These are phyloP conservation scores for Heloderma charlesbogerti DNA, from an alignment of 2,113 vertebrate species.

Conservation along the genomic window DNA sequence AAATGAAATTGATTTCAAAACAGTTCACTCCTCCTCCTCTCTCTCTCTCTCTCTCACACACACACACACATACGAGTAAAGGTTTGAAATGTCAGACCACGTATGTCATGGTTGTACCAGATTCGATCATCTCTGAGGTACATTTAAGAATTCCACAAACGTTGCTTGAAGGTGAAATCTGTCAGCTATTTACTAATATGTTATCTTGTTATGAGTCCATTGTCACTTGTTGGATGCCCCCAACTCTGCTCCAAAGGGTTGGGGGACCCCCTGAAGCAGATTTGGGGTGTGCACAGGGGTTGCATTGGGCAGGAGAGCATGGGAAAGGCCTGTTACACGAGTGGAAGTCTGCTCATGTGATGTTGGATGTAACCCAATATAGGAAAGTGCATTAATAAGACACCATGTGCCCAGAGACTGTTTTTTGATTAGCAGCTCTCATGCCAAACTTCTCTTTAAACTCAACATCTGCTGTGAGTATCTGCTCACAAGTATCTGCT, in stretches of 20 bases:
- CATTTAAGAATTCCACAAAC: neutral
- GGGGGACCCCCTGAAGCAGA: neutral
- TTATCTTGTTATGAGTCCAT: neutral
- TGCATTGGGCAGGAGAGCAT: neutral
- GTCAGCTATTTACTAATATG: neutral
- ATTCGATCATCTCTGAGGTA: neutral
- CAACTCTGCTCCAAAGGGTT: too few relatives aligned
- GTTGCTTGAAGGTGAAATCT: neutral
- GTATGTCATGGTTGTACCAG: neutral
- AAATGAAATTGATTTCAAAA: neutral
- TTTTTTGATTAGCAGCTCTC: neutral
- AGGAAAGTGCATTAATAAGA: neutral
- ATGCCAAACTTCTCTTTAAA: neutral
- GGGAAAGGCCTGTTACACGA: neutral
- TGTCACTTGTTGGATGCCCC: too few relatives aligned
- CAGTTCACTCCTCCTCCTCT: neutral
- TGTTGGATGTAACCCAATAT: neutral
- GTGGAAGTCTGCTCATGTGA: too few relatives aligned
- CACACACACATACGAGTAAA: neutral
- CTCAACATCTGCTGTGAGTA: neutral
- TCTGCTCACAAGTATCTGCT: neutral
- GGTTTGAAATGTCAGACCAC: neutral
- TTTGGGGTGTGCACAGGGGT: too few relatives aligned
- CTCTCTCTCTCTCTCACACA: too few relatives aligned
- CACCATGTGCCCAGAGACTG: neutral